phyloP scores from a whole-genome alignment of 1,140 invertebrate genomes.

The Drosophila grimshawi region DNA sequence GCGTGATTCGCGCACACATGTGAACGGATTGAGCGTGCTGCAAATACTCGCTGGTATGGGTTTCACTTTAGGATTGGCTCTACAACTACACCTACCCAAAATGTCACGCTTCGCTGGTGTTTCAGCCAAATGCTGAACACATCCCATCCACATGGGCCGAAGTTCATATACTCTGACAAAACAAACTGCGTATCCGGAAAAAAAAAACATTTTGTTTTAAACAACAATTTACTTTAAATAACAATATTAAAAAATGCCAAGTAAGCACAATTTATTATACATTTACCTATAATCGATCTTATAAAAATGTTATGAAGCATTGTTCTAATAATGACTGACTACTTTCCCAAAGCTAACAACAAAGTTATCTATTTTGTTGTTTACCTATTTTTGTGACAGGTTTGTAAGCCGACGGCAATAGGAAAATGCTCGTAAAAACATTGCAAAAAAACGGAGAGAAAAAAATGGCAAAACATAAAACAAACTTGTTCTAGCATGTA shows the following conservation, averaged over 20 bases:
- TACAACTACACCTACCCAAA: slow-evolving; percentile 7
- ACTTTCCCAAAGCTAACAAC: slow-evolving; percentile 9
- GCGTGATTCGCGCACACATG: slow-evolving; percentile 51
- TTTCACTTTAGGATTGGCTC: slow-evolving; percentile 8
- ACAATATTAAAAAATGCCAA: too few relatives aligned
- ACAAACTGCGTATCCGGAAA: too few relatives aligned
- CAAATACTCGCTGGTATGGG: slow-evolving; percentile 5
- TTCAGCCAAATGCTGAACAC: slow-evolving; percentile 45
- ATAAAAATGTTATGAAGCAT: too few relatives aligned
- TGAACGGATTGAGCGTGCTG: slow-evolving; percentile 12
- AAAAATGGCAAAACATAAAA: slow-evolving; percentile 40
- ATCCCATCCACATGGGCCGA: too few relatives aligned
- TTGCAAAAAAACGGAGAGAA: slow-evolving; percentile 6
- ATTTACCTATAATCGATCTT: too few relatives aligned
- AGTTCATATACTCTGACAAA: neutral
- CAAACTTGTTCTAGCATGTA: slow-evolving; percentile 42
- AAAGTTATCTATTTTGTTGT: slow-evolving; percentile 21
- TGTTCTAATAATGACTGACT: too few relatives aligned
- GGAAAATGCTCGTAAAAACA: slow-evolving; percentile 52
- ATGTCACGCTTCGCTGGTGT: slow-evolving; percentile 46
- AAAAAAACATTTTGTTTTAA: too few relatives aligned
- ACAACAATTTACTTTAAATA: too few relatives aligned
- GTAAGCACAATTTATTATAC: too few relatives aligned
- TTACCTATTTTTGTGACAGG: slow-evolving; percentile 23
- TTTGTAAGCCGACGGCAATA: slow-evolving; percentile 9